A percentile compares a stretch with the other conserved stretches of the same genome.
phyloP scores from a whole-genome alignment of 2,888 invertebrate genomes.

The Harmothoe impar region DNA sequence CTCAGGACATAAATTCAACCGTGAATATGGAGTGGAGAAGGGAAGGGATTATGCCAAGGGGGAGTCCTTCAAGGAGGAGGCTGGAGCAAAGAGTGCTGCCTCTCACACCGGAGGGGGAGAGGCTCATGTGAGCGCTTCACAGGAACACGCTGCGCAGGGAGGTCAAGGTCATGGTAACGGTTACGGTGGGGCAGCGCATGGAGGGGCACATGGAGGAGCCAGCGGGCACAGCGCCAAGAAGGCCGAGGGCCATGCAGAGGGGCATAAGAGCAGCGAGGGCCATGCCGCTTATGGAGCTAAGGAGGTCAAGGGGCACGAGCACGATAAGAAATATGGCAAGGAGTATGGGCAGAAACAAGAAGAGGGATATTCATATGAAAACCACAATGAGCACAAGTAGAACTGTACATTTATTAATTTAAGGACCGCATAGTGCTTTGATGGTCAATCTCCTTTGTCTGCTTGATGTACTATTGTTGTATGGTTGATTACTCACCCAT shows the following conservation, averaged over 20 bases:
- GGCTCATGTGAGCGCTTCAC: neutral
- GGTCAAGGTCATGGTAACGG: neutral
- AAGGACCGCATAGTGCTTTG: too few relatives aligned
- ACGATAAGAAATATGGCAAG: constrained; percentile 15
- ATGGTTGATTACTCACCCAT: too few relatives aligned
- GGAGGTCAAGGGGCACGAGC: constrained; percentile 45
- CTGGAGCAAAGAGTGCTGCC: neutral
- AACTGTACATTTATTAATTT: neutral
- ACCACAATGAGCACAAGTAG: constrained; percentile 21
- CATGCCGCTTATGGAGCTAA: neutral
- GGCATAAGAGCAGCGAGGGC: neutral
- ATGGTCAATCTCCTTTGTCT: too few relatives aligned
- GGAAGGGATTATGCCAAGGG: constrained; percentile 20
- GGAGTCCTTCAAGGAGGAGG: constrained; percentile 31
- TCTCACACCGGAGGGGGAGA: neutral
- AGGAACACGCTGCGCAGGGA: neutral
- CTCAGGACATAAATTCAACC: constrained; percentile 35
- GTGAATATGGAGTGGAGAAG: constrained; percentile 28
- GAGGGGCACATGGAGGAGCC: neutral
- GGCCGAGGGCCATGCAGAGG: neutral
- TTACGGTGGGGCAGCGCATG: neutral
- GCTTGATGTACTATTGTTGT: too few relatives aligned
- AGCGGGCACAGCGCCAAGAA: neutral
- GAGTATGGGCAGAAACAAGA: constrained; percentile 33
- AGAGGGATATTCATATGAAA: constrained; percentile 45